Evolutionary conservation across 1,140 invertebrate species (phyloP).

Genomic region (Trachymyrmex septentrionalis): DNA sequence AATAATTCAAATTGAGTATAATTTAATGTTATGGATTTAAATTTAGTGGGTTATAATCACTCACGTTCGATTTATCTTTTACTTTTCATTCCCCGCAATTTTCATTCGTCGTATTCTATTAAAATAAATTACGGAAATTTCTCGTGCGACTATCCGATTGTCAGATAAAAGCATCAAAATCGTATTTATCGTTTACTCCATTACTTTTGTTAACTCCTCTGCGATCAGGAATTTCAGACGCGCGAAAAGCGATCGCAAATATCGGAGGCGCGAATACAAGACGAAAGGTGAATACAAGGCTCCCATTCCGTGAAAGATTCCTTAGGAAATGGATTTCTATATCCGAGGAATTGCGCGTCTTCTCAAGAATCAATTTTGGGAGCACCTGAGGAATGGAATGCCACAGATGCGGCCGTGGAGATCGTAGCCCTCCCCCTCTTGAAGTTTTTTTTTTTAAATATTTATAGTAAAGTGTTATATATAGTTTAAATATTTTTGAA

Average conservation of each 20-base stretch:
- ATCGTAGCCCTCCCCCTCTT: no score
- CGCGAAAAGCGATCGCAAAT: background rate
- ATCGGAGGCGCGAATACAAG: background rate
- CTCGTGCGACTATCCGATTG: background rate
- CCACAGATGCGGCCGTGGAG: no score
- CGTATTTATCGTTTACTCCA: background rate
- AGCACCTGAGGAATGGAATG: background rate
- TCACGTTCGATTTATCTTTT: background rate
- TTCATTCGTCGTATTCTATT: background rate
- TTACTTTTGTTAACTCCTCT: background rate
- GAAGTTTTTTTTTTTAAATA: no score
- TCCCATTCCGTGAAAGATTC: background rate
- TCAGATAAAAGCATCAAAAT: background rate
- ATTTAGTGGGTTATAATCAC: background rate
- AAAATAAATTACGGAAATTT: background rate
- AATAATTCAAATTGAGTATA: no score
- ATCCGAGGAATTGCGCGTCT: conserved; percentile 21
- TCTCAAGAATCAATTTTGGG: conserved; percentile 13
- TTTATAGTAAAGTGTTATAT: no score
- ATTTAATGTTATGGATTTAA: no score
- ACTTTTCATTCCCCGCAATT: background rate
- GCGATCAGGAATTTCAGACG: background rate
- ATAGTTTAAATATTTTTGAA: no score
- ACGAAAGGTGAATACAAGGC: conserved; percentile 5
- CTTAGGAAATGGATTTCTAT: conserved; percentile 38